Evolutionary conservation across 92 coral and sea anemone genomes (phyloP).

Genomic region (Epizoanthus ramosus): DNA sequence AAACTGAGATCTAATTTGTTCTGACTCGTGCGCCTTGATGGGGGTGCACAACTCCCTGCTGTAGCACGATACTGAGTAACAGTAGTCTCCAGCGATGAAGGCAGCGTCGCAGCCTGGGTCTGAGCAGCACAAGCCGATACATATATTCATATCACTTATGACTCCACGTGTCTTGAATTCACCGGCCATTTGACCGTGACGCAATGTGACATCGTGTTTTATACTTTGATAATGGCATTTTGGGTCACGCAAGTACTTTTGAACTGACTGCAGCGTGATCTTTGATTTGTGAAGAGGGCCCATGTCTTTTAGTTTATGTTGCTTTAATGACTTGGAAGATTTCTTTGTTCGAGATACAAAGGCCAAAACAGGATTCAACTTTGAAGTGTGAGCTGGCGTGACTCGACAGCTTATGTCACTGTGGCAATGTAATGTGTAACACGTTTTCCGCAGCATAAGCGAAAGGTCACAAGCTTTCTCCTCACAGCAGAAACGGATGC

Average conservation of each 20-base stretch:
- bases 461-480: conserved; percentile 76
- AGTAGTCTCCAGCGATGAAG: conserved; percentile 80
- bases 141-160: conserved; percentile 71
- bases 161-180: conserved; percentile 73
- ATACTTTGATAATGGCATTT: conserved; percentile 73
- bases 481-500: conserved; percentile 73
- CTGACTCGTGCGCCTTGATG: conserved; percentile 46
- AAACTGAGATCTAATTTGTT: conserved; percentile 58
- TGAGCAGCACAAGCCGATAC: conserved; percentile 84
- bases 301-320: conserved; percentile 13
- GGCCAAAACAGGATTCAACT: conserved; percentile 64
- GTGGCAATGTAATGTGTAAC: conserved; percentile 77
- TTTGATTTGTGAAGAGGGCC: conserved; percentile 24
- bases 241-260: conserved; percentile 44
- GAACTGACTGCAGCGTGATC: conserved; percentile 26
- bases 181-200: conserved; percentile 79
- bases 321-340: background rate
- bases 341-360: conserved; percentile 59
- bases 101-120: conserved; percentile 83
- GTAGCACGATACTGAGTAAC: conserved; percentile 88
- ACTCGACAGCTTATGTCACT: conserved; percentile 57
- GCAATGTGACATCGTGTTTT: conserved; percentile 78
- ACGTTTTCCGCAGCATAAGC: conserved; percentile 64
- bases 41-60: conserved; percentile 80
- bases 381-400: conserved; percentile 67